Percentiles rank a stretch among this genome's conserved stretches.
These are phyloP conservation scores for Cancer borealis DNA, from an alignment of 2,888 invertebrate species.

Conservation along the genomic window DNA sequence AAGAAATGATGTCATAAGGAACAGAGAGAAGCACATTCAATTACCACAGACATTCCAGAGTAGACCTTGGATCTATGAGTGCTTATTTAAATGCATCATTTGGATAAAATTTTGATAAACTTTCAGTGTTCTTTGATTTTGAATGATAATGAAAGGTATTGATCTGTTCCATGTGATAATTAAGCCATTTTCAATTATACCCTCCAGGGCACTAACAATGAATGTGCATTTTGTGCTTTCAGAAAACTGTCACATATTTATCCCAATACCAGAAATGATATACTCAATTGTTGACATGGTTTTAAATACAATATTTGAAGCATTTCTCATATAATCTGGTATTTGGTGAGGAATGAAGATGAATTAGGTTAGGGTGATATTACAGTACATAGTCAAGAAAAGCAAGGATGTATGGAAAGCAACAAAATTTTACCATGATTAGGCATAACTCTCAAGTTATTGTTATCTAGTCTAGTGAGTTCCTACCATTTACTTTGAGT, in stretches of 20 bases:
- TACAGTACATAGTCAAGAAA: constrained; percentile 36
- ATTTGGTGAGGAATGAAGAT: neutral
- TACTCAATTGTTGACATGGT: neutral
- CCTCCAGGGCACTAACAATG: neutral
- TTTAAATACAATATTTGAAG: neutral
- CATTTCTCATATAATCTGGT: neutral
- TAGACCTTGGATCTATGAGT: neutral
- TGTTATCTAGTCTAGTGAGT: neutral
- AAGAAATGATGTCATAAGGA: constrained; percentile 43
- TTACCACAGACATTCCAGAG: neutral
- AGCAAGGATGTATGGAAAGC: constrained; percentile 57
- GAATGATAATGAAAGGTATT: neutral
- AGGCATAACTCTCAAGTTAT: constrained; percentile 24
- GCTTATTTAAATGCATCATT: neutral
- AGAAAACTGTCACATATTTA: neutral
- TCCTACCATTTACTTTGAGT: constrained; percentile 76
- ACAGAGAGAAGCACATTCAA: constrained; percentile 63
- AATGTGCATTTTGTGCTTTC: neutral
- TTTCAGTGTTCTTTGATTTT: neutral
- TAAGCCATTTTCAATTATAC: neutral
- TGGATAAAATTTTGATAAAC: neutral
- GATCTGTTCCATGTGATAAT: neutral
- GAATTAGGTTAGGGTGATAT: neutral
- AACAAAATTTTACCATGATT: neutral
- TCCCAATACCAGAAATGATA: neutral